phyloP scores from a whole-genome alignment of 2,797 vertebrate species.

The Anisognathus igniventris region DNA sequence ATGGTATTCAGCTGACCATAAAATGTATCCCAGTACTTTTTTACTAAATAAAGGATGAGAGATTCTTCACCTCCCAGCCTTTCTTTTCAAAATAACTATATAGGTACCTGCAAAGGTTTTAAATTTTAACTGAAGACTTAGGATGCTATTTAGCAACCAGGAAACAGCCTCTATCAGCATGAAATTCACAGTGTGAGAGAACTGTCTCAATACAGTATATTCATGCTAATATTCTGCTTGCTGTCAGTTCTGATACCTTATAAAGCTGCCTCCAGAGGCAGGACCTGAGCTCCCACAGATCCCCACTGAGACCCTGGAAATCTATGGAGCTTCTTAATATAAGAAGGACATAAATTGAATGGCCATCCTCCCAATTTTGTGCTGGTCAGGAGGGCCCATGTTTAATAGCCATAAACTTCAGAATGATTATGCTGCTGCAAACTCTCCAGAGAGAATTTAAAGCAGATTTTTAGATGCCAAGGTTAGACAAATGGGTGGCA shows the following conservation, averaged over 20 bases:
- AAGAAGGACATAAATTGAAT: neutral
- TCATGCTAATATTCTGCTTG: conserved; percentile 53
- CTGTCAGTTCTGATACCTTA: conserved; percentile 27
- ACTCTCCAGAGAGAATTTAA: conserved; percentile 5
- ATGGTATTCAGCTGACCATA: neutral
- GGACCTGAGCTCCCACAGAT: neutral
- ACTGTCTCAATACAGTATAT: conserved; percentile 15
- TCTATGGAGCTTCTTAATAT: neutral
- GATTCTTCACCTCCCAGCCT: conserved; percentile 15
- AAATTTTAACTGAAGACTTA: conserved; percentile 33
- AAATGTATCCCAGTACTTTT: conserved; percentile 4
- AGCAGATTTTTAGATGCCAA: neutral
- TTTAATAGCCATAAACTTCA: conserved; percentile 4
- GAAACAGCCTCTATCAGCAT: conserved; percentile 49
- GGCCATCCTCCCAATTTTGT: neutral
- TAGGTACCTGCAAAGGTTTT: conserved; percentile 38
- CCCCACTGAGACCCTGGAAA: neutral
- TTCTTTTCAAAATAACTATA: conserved; percentile 35
- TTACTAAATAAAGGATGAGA: conserved; percentile 18
- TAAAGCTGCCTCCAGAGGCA: conserved; percentile 44
- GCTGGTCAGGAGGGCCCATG: neutral
- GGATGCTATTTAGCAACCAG: conserved; percentile 60
- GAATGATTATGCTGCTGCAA: neutral
- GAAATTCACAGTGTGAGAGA: conserved; percentile 54
- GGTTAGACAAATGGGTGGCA: neutral